Evolutionary conservation across 2,888 invertebrate species (phyloP).

Genomic region (Drosophila ezoana): DNA sequence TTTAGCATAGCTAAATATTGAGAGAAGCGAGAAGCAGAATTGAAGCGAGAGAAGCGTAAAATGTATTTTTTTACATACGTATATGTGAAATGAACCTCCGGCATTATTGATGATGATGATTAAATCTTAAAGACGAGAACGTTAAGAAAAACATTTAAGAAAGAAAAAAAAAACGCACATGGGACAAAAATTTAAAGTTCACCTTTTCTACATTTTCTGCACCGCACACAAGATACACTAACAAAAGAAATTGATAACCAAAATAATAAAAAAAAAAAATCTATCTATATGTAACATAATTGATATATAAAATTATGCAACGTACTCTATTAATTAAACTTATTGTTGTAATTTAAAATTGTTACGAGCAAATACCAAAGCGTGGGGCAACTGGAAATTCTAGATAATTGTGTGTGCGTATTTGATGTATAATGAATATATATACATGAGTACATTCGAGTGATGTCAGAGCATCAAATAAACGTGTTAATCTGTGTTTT

Average conservation of each 20-base stretch:
- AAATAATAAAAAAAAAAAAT: constrained; percentile 28
- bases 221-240: constrained; percentile 40
- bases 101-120: constrained; percentile 47
- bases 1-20: constrained; percentile 74
- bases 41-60: constrained; percentile 45
- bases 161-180: constrained; percentile 56
- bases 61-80: constrained; percentile 74
- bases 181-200: constrained; percentile 42
- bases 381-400: constrained; percentile 29
- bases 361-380: constrained; percentile 60
- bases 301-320: constrained; percentile 49
- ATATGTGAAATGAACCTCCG: constrained; percentile 76
- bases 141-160: background rate
- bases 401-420: constrained; percentile 74
- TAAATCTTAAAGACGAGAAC: constrained; percentile 48
- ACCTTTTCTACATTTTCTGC: constrained; percentile 78
- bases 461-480: constrained; percentile 58
- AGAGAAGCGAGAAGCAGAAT: constrained; percentile 15
- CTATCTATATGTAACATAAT: constrained; percentile 50
- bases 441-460: constrained; percentile 38
- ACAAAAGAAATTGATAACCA: constrained; percentile 5
- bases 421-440: constrained; percentile 45
- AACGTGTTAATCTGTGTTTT: constrained; percentile 81
- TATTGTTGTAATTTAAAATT: constrained; percentile 71
- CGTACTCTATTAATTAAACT: constrained; percentile 49